Base-by-base conservation (phyloP, 2,797 vertebrate species). In the Xenentodon cancila region DNA sequence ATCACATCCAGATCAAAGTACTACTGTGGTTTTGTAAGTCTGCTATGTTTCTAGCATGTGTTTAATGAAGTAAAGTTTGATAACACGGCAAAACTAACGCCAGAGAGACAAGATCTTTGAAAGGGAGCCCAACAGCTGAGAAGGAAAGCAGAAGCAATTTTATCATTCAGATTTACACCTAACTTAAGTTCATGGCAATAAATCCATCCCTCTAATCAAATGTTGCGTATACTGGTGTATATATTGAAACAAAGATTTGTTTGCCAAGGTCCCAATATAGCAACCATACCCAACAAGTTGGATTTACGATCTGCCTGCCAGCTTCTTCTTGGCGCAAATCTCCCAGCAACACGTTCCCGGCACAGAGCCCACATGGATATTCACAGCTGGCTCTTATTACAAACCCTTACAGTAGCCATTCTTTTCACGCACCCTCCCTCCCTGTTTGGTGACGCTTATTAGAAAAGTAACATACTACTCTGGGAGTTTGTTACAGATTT, bases 341-440 rank as follows among this genome's bases (percentile, higher is more conserved):
- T 87, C 65, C 68, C 63, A 79, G 84, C 72, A 85, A 75, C 77
- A 81, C 63, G 59, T 81, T 85, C 80, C 64, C 81, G 34, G 77
- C 68, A 15, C 75, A 59, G 67, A 75, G 72, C 77, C 83, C 85
- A 87, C 93, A 91, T 91, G 82, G 76, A 84, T 90, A 72, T 86
- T 89, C 93, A 94, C 97, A 98, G 95, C 95, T 98, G 97, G 95
- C 93, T 94, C 92, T 91, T 94, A 96, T 98, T 97, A 97, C 89
- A 86, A 85, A 80, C 84, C 88, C 92, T 93, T 94, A 93, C 94
- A 94, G 73, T 82, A 94, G 94, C 95, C 94, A 95, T 97, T 96
- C 94, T 95, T 96, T 96, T 95, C 94, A 93, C 95, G 92, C 92
- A 92, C 91, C 88, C 93, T 89, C 89, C 69, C 70, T 62, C 80